These are phyloP conservation scores for Pterostichus madidus DNA, from an alignment of 2,888 invertebrate species.

Conservation along the genomic window DNA sequence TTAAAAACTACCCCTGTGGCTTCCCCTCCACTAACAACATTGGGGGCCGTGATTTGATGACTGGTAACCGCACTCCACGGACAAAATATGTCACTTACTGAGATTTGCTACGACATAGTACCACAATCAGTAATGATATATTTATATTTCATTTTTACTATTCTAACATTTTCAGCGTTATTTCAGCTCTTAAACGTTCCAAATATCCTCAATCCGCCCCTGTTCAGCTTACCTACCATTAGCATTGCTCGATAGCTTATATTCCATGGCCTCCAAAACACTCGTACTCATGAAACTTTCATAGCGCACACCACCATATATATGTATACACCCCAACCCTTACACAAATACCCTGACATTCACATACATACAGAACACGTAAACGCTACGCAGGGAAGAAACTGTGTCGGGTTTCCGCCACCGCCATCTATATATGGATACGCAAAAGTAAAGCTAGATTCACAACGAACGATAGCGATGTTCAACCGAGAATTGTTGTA, in stretches of 20 bases:
- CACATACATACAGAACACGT: not conserved
- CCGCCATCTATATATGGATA: too few species aligned
- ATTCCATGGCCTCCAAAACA: constrained; percentile 38
- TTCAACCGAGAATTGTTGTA: too few species aligned
- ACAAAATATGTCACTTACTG: too few species aligned
- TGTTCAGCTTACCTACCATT: constrained; percentile 18
- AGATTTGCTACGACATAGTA: too few species aligned
- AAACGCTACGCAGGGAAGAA: constrained; percentile 7
- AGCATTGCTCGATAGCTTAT: constrained; percentile 37
- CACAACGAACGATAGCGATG: not conserved
- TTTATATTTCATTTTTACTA: too few species aligned
- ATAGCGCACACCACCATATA: constrained; percentile 34
- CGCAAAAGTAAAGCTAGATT: not conserved
- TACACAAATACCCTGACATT: not conserved
- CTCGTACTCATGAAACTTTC: constrained; percentile 61
- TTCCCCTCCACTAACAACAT: too few species aligned
- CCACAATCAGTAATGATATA: too few species aligned
- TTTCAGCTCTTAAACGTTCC: too few species aligned
- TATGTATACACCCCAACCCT: constrained; percentile 20
- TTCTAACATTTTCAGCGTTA: too few species aligned
- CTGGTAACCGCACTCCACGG: too few species aligned
- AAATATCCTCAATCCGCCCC: not conserved
- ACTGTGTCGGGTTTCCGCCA: not conserved
- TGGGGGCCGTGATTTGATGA: too few species aligned
- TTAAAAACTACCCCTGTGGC: too few species aligned